Percentiles rank a stretch among this genome's conserved stretches.
Evolutionary conservation across 53 echinoderm and acorn worm species (phyloP).

Genomic region (Paelopatides confundens): DNA sequence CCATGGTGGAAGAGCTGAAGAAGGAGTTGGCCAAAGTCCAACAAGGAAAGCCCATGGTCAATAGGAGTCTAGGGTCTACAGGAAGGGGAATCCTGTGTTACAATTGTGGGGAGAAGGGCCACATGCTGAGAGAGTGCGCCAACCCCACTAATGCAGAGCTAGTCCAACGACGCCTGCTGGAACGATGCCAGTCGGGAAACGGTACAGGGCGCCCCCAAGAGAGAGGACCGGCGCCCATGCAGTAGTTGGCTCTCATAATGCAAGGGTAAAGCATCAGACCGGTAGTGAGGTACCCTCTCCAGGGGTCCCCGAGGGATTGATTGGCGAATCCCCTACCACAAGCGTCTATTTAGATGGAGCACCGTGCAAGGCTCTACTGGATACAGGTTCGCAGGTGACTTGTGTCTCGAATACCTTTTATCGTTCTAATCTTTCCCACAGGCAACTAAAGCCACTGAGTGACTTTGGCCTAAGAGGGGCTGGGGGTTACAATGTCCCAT

Average conservation of each 20-base stretch:
- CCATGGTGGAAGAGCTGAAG: constrained; percentile 14
- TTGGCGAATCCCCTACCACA: constrained; percentile 46
- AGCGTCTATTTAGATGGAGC: constrained; percentile 35
- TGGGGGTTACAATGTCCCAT: constrained; percentile 61
- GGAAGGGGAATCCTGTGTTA: constrained; percentile 43
- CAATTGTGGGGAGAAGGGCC: constrained; percentile 64
- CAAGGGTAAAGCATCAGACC: neutral
- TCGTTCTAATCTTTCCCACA: constrained; percentile 38
- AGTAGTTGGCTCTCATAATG: constrained; percentile 1
- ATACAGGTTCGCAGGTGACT: constrained; percentile 72
- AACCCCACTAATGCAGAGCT: constrained; percentile 24
- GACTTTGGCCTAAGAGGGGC: constrained; percentile 60
- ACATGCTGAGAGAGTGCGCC: constrained; percentile 42
- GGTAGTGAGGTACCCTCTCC: neutral
- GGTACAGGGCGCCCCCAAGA: constrained; percentile 42
- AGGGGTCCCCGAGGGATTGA: neutral
- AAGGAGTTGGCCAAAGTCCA: neutral
- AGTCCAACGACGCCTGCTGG: constrained; percentile 46
- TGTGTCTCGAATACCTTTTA: constrained; percentile 52
- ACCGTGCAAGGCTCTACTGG: constrained; percentile 33
- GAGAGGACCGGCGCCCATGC: constrained; percentile 50
- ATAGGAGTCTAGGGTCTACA: neutral
- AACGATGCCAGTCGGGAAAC: constrained; percentile 60
- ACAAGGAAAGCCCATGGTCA: no score
- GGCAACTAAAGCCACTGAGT: constrained; percentile 34